Conservation (phyloP, 2,797 vertebrate genomes). For the Momotus momota region DNA sequence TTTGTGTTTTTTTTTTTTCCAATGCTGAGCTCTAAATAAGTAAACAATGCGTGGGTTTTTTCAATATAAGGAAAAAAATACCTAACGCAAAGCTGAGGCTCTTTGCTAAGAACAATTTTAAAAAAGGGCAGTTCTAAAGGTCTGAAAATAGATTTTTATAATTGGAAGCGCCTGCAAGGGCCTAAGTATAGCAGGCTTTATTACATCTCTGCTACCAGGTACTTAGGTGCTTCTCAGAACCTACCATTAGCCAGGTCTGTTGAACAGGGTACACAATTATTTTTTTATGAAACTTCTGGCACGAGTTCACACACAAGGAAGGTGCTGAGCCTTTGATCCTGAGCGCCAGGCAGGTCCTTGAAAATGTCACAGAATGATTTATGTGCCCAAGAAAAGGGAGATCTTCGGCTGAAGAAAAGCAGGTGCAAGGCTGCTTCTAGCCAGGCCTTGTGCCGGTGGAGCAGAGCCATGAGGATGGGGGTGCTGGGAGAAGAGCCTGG, state of each 20-base stretch:
- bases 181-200: slow-evolving; percentile 76
- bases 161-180: slow-evolving; percentile 76
- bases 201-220: slow-evolving; percentile 78
- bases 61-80: slow-evolving; percentile 11
- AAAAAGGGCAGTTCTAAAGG: slow-evolving; percentile 73
- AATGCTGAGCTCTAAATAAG: slow-evolving; percentile 34
- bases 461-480: not conserved
- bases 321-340: slow-evolving; percentile 55
- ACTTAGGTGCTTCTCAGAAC: slow-evolving; percentile 81
- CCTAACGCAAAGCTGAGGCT: slow-evolving; percentile 10
- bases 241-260: slow-evolving; percentile 78
- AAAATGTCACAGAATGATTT: slow-evolving; percentile 67
- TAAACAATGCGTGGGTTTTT: not conserved
- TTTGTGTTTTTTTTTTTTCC: not conserved
- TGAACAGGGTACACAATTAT: slow-evolving; percentile 53
- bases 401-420: slow-evolving; percentile 57
- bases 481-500: not conserved
- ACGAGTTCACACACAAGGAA: slow-evolving; percentile 12
- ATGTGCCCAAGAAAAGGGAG: slow-evolving; percentile 34
- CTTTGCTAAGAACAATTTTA: slow-evolving; percentile 59
- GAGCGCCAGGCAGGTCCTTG: slow-evolving; percentile 37
- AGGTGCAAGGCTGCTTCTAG: slow-evolving; percentile 19
- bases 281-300: slow-evolving; percentile 59
- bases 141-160: slow-evolving; percentile 78
- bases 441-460: not conserved